Base-by-base conservation (phyloP, 2,888 invertebrate species). In the Macrosiphum euphorbiae region DNA sequence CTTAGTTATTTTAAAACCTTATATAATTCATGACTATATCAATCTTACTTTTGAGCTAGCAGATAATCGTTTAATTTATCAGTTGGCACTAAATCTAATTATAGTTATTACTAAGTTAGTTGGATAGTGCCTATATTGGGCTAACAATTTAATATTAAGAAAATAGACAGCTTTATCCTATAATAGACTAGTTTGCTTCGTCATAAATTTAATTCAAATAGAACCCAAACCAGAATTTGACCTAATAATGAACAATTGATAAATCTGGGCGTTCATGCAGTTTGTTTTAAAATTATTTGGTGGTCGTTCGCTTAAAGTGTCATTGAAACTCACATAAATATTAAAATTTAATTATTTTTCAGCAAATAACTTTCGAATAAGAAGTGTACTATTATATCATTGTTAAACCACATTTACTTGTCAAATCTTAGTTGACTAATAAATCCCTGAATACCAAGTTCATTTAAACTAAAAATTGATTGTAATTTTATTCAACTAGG, bases 271-370 rank as follows among this genome's bases (percentile, higher is more conserved):
- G n/a, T 84, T 58, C 44, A 44, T 67, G 50, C 20, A 20, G 10
- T 92, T 67, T 41, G 28, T 88, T 67, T 50, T 67, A 28, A 50
- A 87, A 61, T 87, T 16, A 61, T 35, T 41, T 47, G 26, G 44
- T 55, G 20, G 28, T 44, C 16, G 44, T 41, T 86, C 28, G 16
- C 50, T 61, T 28, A 58, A 86, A 47, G 61, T 67, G 35, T 47
- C 50, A 16, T 47, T 11, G 61, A 50, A 87, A 92, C 87, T 67
- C 28, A 41, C 16, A 50, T 92, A 92, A 61, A 87, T 87, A 50
- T 67, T 87, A 61, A 87, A 91, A 47, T 26, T 86, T 86, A n/a
- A 58, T 86, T n/a, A 91, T 91, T 91, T 78, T 35, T 78, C 11
- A 10, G 47, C 5, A 47, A 47, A n/a, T n/a, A 20, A 58, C 41